Evolutionary conservation across 2,113 vertebrate genomes (phyloP).

Genomic region (Brienomyrus longianalis): DNA sequence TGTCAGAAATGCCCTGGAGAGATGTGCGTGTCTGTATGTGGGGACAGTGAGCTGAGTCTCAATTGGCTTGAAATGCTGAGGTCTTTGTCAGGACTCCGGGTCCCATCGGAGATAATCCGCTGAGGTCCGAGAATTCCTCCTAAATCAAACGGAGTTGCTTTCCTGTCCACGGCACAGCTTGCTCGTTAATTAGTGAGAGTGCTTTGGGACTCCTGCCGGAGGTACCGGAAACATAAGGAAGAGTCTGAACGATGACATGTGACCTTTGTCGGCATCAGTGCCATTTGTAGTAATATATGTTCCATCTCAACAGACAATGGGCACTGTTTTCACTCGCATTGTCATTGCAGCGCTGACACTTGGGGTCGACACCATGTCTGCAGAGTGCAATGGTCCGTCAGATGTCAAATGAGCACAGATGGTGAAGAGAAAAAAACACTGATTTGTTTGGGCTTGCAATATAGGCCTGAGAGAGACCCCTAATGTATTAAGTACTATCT

Average conservation of each 20-base stretch:
- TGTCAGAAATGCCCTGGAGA: constrained; percentile 1
- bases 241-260: not conserved
- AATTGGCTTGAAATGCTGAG: not conserved
- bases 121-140: not conserved
- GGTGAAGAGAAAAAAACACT: not conserved
- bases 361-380: not conserved
- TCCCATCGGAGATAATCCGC: too few relatives aligned
- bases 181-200: not conserved
- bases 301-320: not conserved
- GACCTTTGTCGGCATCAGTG: not conserved
- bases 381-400: not conserved
- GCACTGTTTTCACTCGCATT: not conserved
- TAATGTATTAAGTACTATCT: not conserved
- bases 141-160: not conserved
- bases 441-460: not conserved
- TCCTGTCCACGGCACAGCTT: not conserved
- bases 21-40: not conserved
- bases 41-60: not conserved
- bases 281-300: not conserved
- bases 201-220: not conserved
- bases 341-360: not conserved
- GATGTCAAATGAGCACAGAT: not conserved
- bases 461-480: not conserved
- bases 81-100: not conserved
- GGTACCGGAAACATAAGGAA: not conserved